Percentiles rank a stretch among this genome's conserved stretches.
Evolutionary conservation across 2,797 vertebrate genomes (phyloP).

Genomic region (Danio tinwini): DNA sequence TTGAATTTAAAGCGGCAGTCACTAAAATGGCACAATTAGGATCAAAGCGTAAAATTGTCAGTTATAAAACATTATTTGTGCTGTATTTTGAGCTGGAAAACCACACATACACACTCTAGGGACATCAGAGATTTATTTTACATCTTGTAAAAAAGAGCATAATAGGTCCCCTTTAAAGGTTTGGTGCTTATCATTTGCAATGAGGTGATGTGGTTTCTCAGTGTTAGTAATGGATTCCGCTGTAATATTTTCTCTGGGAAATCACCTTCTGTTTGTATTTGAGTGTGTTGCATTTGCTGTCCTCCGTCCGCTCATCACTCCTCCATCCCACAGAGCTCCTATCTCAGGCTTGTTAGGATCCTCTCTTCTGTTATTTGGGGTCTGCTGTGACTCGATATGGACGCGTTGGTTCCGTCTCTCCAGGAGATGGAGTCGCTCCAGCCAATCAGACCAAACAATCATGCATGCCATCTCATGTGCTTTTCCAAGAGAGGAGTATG

Average conservation of each 20-base stretch:
- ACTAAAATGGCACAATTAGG: too few relatives aligned
- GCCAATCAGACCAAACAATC: conserved; percentile 4
- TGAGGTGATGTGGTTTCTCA: neutral
- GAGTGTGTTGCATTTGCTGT: conserved; percentile 14
- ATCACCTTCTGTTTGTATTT: conserved; percentile 17
- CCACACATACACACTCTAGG: too few relatives aligned
- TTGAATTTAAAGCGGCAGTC: too few relatives aligned
- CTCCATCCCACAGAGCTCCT: neutral
- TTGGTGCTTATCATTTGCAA: neutral
- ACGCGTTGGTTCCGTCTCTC: neutral
- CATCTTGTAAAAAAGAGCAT: too few relatives aligned
- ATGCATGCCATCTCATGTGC: neutral
- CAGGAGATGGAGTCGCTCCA: conserved; percentile 15
- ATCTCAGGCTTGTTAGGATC: neutral
- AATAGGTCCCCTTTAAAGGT: too few relatives aligned
- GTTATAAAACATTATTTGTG: too few relatives aligned
- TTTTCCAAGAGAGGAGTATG: too few relatives aligned
- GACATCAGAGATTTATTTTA: too few relatives aligned
- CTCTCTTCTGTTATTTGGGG: neutral
- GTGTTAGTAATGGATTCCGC: conserved; percentile 23
- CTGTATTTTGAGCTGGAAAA: too few relatives aligned
- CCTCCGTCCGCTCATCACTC: conserved; percentile 6
- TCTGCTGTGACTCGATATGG: neutral
- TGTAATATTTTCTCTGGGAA: neutral
- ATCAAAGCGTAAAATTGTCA: too few relatives aligned